Evolutionary conservation across 2,888 invertebrate genomes (phyloP).

Genomic region (Orthonychiurus folsomi): DNA sequence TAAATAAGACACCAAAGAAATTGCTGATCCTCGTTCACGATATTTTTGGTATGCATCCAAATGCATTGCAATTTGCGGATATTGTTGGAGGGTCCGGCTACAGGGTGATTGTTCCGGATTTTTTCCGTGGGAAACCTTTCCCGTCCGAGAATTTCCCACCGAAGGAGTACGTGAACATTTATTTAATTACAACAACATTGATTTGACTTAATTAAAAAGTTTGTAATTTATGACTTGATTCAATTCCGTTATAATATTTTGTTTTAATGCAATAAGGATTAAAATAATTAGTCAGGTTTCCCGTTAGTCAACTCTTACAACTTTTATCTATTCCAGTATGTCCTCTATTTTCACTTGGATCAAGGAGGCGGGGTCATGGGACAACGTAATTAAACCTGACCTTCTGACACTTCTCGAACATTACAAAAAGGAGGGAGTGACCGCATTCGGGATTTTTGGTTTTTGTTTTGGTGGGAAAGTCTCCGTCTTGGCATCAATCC

Average conservation of each 20-base stretch:
- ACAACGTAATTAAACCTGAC: constrained; percentile 24
- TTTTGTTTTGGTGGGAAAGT: constrained; percentile 39
- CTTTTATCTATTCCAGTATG: no score
- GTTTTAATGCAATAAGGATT: no score
- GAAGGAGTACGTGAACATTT: constrained; percentile 1
- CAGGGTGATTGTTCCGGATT: neutral
- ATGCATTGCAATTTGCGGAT: neutral
- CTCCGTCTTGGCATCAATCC: constrained; percentile 22
- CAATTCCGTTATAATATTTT: no score
- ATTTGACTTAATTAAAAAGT: neutral
- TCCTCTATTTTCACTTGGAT: constrained; percentile 20
- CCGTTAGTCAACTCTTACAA: no score
- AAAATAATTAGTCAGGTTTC: no score
- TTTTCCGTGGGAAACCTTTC: neutral
- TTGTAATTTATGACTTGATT: neutral
- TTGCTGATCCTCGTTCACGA: constrained; percentile 16
- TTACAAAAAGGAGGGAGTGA: constrained; percentile 25
- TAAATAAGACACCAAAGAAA: constrained; percentile 13
- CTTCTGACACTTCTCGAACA: constrained; percentile 21
- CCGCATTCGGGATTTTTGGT: constrained; percentile 30
- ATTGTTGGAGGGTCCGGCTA: neutral
- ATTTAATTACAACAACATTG: neutral
- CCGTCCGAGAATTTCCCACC: neutral
- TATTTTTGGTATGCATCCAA: constrained; percentile 2
- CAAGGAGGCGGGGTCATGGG: constrained; percentile 25